Evolutionary conservation across 2,797 vertebrate species (phyloP).

Genomic region (Cottoperca gobio): DNA sequence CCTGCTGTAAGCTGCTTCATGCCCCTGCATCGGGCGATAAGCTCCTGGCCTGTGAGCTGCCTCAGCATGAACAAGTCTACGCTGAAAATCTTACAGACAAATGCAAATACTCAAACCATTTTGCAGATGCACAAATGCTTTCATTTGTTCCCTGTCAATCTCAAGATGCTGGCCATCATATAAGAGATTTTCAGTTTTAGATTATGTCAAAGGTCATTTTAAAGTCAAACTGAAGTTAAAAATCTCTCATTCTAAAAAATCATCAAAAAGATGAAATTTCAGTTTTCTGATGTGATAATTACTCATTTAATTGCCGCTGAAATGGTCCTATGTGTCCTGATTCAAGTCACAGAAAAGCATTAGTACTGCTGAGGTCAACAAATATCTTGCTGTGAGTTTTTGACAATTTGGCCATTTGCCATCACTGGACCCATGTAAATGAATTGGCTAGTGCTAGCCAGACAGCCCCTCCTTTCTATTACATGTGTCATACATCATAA

Average conservation of each 20-base stretch:
- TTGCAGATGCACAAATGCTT: constrained; percentile 9
- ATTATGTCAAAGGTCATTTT: constrained; percentile 1
- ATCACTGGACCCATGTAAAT: background rate
- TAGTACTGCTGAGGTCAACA: background rate
- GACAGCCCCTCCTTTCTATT: background rate
- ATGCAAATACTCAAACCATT: constrained; percentile 50
- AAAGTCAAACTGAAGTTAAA: background rate
- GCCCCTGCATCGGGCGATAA: constrained; percentile 62
- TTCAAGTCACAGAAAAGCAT: background rate
- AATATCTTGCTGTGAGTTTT: background rate
- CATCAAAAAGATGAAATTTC: background rate
- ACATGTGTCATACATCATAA: background rate
- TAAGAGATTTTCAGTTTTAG: background rate
- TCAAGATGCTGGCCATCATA: background rate
- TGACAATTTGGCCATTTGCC: background rate
- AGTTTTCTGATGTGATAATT: background rate
- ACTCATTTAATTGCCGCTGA: background rate
- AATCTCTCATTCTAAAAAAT: background rate
- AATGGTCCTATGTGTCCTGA: background rate
- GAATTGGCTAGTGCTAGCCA: background rate
- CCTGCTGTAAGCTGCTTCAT: constrained; percentile 69
- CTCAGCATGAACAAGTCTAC: constrained; percentile 57
- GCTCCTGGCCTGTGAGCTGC: constrained; percentile 47
- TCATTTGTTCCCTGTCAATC: background rate
- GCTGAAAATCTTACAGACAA: constrained; percentile 36